Conservation (phyloP, 2,797 vertebrate genomes). For the Columba guinea region DNA sequence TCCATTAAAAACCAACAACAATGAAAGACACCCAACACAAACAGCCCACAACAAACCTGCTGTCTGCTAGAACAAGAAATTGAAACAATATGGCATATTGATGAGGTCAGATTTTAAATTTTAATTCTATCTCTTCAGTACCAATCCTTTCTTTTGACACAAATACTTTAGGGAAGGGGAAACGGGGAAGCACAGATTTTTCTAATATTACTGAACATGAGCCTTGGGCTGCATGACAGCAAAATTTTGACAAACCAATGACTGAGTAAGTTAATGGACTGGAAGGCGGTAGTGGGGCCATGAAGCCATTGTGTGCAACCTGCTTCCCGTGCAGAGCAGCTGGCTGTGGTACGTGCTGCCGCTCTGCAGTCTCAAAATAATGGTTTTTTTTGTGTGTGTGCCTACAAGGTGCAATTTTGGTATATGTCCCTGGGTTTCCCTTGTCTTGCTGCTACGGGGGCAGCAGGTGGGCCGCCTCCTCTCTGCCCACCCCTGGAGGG, state of each 20-base stretch:
- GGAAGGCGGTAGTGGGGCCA: neutral
- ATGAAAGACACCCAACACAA: no score
- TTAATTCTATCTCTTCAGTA: neutral
- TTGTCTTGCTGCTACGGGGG: neutral
- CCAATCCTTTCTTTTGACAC: neutral
- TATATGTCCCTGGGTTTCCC: neutral
- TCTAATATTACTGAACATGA: neutral
- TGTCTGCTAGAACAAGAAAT: neutral
- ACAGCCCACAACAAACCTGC: neutral
- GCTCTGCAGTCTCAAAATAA: neutral
- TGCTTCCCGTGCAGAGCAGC: neutral
- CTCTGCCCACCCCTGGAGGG: neutral
- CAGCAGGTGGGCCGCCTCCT: neutral
- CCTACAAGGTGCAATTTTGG: neutral
- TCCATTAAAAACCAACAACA: neutral
- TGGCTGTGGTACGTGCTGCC: neutral
- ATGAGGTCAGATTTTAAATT: neutral
- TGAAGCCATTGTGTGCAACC: rapidly evolving
- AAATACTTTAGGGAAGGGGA: neutral
- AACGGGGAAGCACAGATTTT: neutral
- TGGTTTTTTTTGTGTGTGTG: rapidly evolving
- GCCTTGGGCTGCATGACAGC: neutral
- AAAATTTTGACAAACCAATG: neutral
- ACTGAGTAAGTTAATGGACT: neutral
- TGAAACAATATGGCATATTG: neutral